These are phyloP conservation scores for Microchrysa polita DNA, from an alignment of 2,888 invertebrate genomes.

Conservation along the genomic window DNA sequence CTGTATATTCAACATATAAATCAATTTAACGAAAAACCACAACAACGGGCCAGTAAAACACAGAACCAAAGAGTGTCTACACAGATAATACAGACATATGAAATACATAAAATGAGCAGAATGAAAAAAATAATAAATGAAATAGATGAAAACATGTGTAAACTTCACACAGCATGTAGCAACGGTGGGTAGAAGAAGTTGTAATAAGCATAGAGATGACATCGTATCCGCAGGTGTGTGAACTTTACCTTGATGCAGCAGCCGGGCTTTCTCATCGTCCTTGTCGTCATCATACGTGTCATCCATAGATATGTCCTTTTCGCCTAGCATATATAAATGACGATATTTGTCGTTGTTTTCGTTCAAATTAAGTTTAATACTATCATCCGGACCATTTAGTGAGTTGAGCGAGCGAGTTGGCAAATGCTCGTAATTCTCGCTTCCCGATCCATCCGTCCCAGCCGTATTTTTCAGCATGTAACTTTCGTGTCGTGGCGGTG, in stretches of 20 bases:
- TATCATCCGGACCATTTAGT: conserved; percentile 68
- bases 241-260: conserved; percentile 68
- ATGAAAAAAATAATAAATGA: conserved; percentile 38
- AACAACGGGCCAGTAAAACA: conserved; percentile 41
- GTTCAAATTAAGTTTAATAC: conserved; percentile 67
- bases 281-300: conserved; percentile 64
- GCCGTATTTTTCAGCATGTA: conserved; percentile 75
- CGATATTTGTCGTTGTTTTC: conserved; percentile 76
- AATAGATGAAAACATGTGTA: conserved; percentile 34
- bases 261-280: conserved; percentile 64
- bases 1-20: conserved; percentile 13
- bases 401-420: conserved; percentile 66
- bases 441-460: conserved; percentile 68
- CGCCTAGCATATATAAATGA: conserved; percentile 72
- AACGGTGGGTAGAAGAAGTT: conserved; percentile 47
- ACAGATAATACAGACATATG: conserved; percentile 17
- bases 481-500: conserved; percentile 80
- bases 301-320: conserved; percentile 65
- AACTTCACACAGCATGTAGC: conserved; percentile 42
- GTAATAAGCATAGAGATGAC: conserved; percentile 36
- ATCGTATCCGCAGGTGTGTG: conserved; percentile 5
- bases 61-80: conserved; percentile 24
- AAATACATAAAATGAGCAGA: conserved; percentile 37
- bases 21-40: conserved; percentile 19
- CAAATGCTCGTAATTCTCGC: conserved; percentile 74